Evolutionary conservation across 2,888 invertebrate genomes (phyloP).

Genomic region (Tupiocoris notatus): DNA sequence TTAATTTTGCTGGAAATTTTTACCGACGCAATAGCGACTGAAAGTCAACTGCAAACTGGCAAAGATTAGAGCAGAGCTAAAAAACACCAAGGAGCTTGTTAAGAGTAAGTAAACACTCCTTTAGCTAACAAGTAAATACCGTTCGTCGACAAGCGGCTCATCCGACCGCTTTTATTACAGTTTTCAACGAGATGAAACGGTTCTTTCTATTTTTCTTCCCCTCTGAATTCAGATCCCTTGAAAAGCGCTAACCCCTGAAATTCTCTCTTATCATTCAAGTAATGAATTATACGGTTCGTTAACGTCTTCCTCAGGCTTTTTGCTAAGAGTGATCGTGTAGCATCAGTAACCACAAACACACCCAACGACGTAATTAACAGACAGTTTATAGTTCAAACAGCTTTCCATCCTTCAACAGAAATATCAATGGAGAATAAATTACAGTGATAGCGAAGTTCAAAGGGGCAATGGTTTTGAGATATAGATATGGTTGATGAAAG

Average conservation of each 20-base stretch:
- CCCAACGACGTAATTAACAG: too few species aligned
- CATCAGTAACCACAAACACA: too few species aligned
- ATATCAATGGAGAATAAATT: too few species aligned
- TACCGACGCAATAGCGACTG: neutral
- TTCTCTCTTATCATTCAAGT: neutral
- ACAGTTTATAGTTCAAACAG: too few species aligned
- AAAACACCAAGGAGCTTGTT: neutral
- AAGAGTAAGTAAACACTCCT: constrained; percentile 11
- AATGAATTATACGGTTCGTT: neutral
- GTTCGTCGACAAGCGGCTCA: neutral
- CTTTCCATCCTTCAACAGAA: too few species aligned
- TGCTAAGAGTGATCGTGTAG: too few species aligned
- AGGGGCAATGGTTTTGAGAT: too few species aligned
- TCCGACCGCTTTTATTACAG: neutral
- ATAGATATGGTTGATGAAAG: too few species aligned
- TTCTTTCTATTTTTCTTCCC: neutral
- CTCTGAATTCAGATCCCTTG: neutral
- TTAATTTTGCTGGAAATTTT: too few species aligned
- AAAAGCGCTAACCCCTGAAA: neutral
- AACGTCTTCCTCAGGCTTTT: neutral
- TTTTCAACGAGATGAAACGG: neutral
- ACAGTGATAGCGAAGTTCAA: too few species aligned
- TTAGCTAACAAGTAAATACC: constrained; percentile 19
- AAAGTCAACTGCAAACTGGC: neutral
- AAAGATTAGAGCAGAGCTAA: neutral